Evolutionary conservation across 2,113 vertebrate genomes (phyloP).

Genomic region (Nyctereutes procyonoides): DNA sequence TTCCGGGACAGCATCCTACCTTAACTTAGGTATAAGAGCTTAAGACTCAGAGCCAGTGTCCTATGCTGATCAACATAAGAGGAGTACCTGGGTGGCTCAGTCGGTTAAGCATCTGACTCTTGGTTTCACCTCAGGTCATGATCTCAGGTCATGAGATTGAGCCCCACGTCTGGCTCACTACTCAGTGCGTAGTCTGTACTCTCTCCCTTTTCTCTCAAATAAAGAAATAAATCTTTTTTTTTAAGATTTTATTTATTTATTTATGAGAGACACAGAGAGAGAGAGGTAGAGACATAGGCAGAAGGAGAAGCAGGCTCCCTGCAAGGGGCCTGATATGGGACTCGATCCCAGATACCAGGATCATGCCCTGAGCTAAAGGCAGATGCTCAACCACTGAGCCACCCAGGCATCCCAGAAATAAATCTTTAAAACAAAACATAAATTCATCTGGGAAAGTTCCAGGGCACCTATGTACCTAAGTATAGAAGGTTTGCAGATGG

Average conservation of each 20-base stretch:
- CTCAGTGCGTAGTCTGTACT: not conserved
- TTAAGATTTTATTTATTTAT: no score
- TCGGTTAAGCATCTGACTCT: not conserved
- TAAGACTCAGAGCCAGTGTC: not conserved
- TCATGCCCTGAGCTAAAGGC: no score
- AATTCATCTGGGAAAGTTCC: not conserved
- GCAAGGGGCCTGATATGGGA: no score
- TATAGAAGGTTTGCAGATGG: not conserved
- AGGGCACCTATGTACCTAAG: not conserved
- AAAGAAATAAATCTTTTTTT: not conserved
- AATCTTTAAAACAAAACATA: not conserved
- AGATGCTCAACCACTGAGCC: no score
- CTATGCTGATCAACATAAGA: not conserved
- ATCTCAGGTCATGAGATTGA: not conserved
- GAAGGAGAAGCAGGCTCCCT: no score
- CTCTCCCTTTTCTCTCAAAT: not conserved
- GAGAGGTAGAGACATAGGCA: no score
- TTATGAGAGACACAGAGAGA: no score
- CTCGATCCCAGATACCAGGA: no score
- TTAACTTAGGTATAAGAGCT: not conserved
- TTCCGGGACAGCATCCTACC: not conserved
- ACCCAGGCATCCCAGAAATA: not conserved
- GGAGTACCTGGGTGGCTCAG: not conserved
- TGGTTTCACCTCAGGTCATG: not conserved
- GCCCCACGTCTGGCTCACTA: not conserved